These are phyloP conservation scores for Drosophila robusta DNA, from an alignment of 2,888 invertebrate species.

Conservation along the genomic window DNA sequence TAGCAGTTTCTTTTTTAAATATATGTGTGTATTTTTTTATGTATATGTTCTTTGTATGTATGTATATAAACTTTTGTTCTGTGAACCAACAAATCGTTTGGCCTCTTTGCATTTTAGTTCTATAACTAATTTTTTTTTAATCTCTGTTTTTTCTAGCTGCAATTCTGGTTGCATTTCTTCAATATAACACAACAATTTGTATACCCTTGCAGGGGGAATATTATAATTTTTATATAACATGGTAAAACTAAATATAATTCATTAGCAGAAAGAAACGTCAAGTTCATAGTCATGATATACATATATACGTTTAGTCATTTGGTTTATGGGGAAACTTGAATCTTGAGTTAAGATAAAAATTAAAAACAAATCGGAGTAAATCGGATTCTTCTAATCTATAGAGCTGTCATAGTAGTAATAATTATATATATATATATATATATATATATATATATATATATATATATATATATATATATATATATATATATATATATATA, in stretches of 20 bases:
- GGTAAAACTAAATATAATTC: not conserved
- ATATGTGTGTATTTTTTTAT: constrained; percentile 42
- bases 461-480: not conserved
- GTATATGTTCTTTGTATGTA: constrained; percentile 43
- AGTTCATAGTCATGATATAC: not conserved
- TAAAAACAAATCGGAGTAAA: not conserved
- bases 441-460: constrained; percentile 8
- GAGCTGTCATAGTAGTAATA: constrained; percentile 27
- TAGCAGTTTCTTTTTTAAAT: constrained; percentile 55
- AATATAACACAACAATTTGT: constrained; percentile 28
- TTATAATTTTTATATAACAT: constrained; percentile 4
- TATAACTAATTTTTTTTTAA: constrained; percentile 47
- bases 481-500: not conserved
- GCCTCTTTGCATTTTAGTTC: constrained; percentile 44
- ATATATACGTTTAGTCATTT: constrained; percentile 8
- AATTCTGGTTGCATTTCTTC: constrained; percentile 17
- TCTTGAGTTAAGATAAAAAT: not conserved
- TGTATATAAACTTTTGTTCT: constrained; percentile 66
- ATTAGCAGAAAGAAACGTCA: too few species aligned
- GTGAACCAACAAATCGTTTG: constrained; percentile 73
- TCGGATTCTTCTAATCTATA: constrained; percentile 1
- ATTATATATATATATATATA: not conserved
- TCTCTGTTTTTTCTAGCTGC: constrained; percentile 47
- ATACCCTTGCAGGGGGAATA: constrained; percentile 31
- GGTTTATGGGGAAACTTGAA: constrained; percentile 4